These are phyloP conservation scores for Trichacis sp. DNA, from an alignment of 2,888 invertebrate species.

Conservation along the genomic window DNA sequence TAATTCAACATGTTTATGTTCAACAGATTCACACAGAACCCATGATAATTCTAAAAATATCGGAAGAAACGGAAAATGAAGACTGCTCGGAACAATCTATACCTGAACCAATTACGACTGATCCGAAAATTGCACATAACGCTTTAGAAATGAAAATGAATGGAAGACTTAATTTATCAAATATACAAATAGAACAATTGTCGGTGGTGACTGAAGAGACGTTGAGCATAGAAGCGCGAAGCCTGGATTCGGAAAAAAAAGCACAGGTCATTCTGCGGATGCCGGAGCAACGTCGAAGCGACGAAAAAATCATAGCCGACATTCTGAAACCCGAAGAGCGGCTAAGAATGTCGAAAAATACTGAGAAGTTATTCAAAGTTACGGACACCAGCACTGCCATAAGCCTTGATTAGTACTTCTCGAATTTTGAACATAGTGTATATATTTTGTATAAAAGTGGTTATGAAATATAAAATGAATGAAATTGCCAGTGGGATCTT, in stretches of 20 bases:
- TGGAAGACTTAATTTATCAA: conserved; percentile 55
- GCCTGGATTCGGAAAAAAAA: conserved; percentile 42
- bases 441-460: conserved; percentile 64
- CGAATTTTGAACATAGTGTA: conserved; percentile 58
- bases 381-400: conserved; percentile 65
- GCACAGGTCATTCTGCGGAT: conserved; percentile 28
- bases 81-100: conserved; percentile 33
- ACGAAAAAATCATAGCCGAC: conserved; percentile 66
- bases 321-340: conserved; percentile 65
- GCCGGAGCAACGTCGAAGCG: conserved; percentile 54
- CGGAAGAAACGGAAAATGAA: conserved; percentile 42
- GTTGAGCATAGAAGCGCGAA: conserved; percentile 43
- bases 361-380: conserved; percentile 61
- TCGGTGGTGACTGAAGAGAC: conserved; percentile 52
- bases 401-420: conserved; percentile 64
- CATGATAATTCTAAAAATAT: conserved; percentile 55
- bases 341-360: conserved; percentile 54
- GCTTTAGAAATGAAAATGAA: conserved; percentile 58
- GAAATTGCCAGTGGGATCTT: conserved; percentile 24
- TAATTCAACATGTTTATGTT: conserved; percentile 17
- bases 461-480: conserved; percentile 33
- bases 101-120: conserved; percentile 34
- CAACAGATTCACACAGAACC: conserved; percentile 67
- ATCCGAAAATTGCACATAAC: conserved; percentile 41
- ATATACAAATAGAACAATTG: conserved; percentile 50